Evolutionary conservation across 1,140 invertebrate species (phyloP).

Genomic region (Drosophila leontia): DNA sequence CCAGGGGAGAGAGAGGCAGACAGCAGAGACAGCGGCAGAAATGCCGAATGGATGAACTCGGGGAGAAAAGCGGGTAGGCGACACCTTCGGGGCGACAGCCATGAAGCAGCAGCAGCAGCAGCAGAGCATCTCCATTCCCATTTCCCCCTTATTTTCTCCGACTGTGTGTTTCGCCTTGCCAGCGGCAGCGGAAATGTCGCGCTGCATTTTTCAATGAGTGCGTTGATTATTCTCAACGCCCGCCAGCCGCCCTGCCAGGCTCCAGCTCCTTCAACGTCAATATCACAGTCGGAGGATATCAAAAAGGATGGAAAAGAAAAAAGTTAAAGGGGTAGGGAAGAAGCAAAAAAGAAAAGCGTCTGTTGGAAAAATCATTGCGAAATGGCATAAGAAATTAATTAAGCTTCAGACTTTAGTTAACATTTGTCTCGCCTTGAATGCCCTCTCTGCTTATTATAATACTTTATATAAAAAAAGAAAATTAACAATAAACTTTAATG

Average conservation of each 20-base stretch:
- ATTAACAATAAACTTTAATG: too few species aligned
- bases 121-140: conserved; percentile 1
- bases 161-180: conserved; percentile 24
- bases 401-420: conserved; percentile 39
- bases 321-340: neutral
- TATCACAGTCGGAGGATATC: conserved; percentile 16
- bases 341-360: neutral
- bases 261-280: conserved; percentile 32
- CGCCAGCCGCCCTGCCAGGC: conserved; percentile 2
- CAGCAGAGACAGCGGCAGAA: conserved; percentile 1
- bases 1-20: neutral
- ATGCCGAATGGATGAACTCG: conserved; percentile 15
- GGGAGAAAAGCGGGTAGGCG: conserved; percentile 10
- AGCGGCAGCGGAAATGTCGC: conserved; percentile 69
- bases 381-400: conserved; percentile 68
- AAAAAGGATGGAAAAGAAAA: conserved; percentile 18
- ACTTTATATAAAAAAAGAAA: neutral
- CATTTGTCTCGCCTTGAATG: neutral
- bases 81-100: conserved; percentile 45
- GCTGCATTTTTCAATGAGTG: conserved; percentile 77
- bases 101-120: conserved; percentile 11
- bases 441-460: neutral
- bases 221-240: conserved; percentile 67
- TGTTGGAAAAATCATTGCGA: conserved; percentile 25
- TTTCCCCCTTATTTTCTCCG: conserved; percentile 2